These are phyloP conservation scores for Scaptodrosophila lebanonensis DNA, from an alignment of 1,140 invertebrate species.

Conservation along the genomic window DNA sequence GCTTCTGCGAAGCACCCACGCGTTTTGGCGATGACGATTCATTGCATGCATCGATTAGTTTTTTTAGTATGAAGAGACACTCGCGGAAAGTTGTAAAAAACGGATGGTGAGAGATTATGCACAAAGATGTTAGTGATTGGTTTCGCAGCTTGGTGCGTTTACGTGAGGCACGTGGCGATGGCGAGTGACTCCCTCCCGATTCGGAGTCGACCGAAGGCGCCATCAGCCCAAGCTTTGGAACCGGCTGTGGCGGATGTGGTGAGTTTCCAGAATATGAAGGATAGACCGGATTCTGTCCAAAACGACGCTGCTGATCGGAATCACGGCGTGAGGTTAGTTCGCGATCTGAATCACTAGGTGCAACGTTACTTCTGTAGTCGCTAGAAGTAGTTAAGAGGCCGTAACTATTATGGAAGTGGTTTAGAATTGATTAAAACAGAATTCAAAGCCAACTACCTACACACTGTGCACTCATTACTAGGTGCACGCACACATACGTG, in stretches of 20 bases:
- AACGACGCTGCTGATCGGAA: conserved; percentile 76
- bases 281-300: conserved; percentile 35
- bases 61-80: conserved; percentile 96
- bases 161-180: conserved; percentile 88
- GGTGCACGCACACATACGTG: not conserved
- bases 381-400: conserved; percentile 81
- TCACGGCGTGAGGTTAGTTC: conserved; percentile 85
- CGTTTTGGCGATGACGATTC: conserved; percentile 92
- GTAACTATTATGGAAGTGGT: conserved; percentile 77
- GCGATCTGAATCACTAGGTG: conserved; percentile 91
- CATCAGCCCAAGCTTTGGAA: conserved; percentile 82
- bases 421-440: conserved; percentile 42
- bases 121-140: conserved; percentile 96
- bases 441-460: conserved; percentile 15
- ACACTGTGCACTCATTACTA: not conserved
- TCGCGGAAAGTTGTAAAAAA: conserved; percentile 99
- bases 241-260: conserved; percentile 36
- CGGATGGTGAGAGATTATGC: conserved; percentile 98
- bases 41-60: conserved; percentile 97
- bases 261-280: no score
- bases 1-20: conserved; percentile 90
- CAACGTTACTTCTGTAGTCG: conserved; percentile 93
- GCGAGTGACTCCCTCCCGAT: conserved; percentile 90
- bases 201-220: conserved; percentile 88
- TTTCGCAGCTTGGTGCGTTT: conserved; percentile 88